These are phyloP conservation scores for Archivesica marissinica DNA, from an alignment of 1,140 invertebrate species.

Conservation along the genomic window DNA sequence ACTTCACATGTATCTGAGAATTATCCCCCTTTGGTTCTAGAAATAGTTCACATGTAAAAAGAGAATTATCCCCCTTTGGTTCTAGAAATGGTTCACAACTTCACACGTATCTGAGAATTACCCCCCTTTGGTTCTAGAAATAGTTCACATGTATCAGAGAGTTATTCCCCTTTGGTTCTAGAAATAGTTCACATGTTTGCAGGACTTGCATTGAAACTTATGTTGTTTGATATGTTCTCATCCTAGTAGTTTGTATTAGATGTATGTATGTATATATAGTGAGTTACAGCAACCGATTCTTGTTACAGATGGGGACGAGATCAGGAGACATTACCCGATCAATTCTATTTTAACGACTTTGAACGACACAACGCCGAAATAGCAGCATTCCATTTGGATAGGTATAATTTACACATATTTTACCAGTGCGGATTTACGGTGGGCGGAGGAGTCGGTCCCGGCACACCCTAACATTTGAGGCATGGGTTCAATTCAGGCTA, in stretches of 20 bases:
- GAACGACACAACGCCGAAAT: constrained; percentile 99
- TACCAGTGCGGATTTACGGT: no score
- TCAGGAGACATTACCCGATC: constrained; percentile 98
- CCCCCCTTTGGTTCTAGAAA: no score
- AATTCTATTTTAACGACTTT: constrained; percentile 99
- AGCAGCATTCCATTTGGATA: constrained; percentile 99
- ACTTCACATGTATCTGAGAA: no score
- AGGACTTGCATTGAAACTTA: not conserved
- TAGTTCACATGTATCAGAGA: no score
- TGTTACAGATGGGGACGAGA: constrained; percentile 95
- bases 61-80: no score
- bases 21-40: no score
- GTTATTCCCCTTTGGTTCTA: not conserved
- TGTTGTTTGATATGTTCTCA: not conserved
- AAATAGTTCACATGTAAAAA: no score
- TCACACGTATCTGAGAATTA: no score
- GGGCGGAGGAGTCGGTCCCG: not conserved
- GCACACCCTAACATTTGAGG: not conserved
- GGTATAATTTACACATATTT: constrained; percentile 86
- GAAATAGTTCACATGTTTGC: not conserved
- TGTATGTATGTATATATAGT: not conserved
- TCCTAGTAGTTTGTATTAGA: not conserved
- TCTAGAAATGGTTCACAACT: no score
- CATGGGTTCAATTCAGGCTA: not conserved
- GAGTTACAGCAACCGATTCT: not conserved